Percentiles rank a stretch among this genome's conserved stretches.
These are phyloP conservation scores for Plutomurus gul DNA, from an alignment of 1,140 invertebrate species.

Conservation along the genomic window DNA sequence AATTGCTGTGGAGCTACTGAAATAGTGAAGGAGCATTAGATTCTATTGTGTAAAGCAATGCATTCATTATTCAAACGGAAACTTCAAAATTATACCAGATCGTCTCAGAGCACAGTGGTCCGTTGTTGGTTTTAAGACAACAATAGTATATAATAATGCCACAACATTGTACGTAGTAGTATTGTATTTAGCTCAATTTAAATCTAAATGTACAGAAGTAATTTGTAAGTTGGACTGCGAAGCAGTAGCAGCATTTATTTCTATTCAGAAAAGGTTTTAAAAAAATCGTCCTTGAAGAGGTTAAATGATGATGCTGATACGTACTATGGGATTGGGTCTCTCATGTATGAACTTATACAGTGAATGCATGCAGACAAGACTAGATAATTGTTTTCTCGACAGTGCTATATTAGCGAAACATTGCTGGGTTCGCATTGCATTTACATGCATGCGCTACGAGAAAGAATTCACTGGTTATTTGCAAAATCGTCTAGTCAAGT, in stretches of 20 bases:
- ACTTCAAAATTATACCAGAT: background rate
- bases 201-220: background rate
- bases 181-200: background rate
- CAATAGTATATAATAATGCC: background rate
- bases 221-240: background rate
- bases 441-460: background rate
- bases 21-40: background rate
- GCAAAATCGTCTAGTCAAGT: background rate
- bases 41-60: background rate
- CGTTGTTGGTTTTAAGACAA: background rate
- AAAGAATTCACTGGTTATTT: background rate
- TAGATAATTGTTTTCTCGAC: background rate
- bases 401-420: background rate
- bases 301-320: background rate
- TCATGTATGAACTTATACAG: background rate
- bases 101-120: background rate
- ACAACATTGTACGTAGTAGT: background rate
- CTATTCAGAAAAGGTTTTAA: background rate
- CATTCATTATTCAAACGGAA: constrained; percentile 3
- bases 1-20: no score
- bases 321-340: background rate
- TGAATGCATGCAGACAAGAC: background rate
- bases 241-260: background rate
- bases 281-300: background rate
- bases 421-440: background rate